Evolutionary conservation across 2,888 invertebrate genomes (phyloP).

Genomic region (Sminthurides aquaticus): DNA sequence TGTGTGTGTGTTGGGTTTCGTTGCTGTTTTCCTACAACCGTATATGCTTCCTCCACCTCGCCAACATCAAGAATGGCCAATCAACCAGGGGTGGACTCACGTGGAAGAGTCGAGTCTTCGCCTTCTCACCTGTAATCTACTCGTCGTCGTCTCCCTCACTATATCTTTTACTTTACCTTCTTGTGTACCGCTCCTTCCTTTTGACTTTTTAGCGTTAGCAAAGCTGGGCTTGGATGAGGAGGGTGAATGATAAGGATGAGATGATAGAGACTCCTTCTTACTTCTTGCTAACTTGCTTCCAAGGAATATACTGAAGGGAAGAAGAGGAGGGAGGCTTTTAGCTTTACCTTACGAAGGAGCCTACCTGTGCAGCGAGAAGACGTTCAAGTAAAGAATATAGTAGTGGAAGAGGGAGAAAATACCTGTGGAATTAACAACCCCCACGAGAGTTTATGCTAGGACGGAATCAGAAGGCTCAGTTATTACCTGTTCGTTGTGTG

Average conservation of each 20-base stretch:
- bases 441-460: no score
- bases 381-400: neutral
- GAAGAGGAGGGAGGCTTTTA: neutral
- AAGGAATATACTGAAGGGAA: neutral
- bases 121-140: neutral
- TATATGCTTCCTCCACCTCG: no score
- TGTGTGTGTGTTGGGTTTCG: conserved; percentile 9
- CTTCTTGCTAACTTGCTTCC: neutral
- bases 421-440: neutral
- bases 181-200: neutral
- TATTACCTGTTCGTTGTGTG: conserved; percentile 26
- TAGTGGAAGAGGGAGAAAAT: neutral
- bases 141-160: neutral
- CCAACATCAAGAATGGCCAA: conserved; percentile 18
- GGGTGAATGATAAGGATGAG: no score
- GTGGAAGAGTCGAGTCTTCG: conserved; percentile 16
- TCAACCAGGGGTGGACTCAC: conserved; percentile 25
- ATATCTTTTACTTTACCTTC: neutral
- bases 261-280: no score
- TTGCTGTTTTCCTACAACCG: no score
- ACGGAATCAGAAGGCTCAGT: neutral
- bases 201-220: no score
- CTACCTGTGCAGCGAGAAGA: no score
- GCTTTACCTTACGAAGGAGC: no score
- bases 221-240: no score